phyloP scores from a whole-genome alignment of 2,888 invertebrate species.

The Drosophila algonquin region DNA sequence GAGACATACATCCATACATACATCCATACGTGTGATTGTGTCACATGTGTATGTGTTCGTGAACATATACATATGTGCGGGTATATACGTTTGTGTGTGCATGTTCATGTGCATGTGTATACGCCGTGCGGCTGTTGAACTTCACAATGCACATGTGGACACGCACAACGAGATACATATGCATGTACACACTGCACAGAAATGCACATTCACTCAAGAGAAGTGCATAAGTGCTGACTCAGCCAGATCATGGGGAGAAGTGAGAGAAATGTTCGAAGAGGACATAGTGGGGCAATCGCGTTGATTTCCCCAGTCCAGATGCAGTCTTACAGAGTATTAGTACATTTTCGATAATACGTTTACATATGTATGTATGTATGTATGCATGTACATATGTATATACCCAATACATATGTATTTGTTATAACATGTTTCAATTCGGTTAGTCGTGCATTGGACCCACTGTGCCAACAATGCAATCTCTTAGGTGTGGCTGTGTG shows the following conservation, averaged over 20 bases:
- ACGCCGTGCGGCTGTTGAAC: conserved; percentile 31
- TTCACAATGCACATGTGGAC: conserved; percentile 11
- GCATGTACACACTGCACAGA: conserved; percentile 12
- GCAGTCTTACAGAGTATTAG: too few species aligned
- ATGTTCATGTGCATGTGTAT: conserved; percentile 13
- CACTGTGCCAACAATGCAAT: conserved; percentile 9
- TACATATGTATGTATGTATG: too few species aligned
- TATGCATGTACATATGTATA: too few species aligned
- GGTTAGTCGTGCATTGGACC: not conserved
- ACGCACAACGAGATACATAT: conserved; percentile 11
- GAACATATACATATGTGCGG: not conserved
- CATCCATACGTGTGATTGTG: not conserved
- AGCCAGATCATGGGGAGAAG: not conserved
- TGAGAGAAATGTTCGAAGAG: not conserved
- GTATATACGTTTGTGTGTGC: too few species aligned
- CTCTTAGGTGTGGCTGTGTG: not conserved
- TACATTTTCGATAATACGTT: too few species aligned
- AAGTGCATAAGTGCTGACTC: conserved; percentile 6
- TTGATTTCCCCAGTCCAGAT: too few species aligned
- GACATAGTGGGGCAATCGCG: not conserved
- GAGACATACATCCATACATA: not conserved
- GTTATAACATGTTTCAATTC: not conserved
- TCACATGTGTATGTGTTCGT: not conserved
- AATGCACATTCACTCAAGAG: conserved; percentile 8
- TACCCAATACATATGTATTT: too few species aligned